These are phyloP conservation scores for Montipora sp. DNA, from an alignment of 64 coral and sea anemone species.

Conservation along the genomic window DNA sequence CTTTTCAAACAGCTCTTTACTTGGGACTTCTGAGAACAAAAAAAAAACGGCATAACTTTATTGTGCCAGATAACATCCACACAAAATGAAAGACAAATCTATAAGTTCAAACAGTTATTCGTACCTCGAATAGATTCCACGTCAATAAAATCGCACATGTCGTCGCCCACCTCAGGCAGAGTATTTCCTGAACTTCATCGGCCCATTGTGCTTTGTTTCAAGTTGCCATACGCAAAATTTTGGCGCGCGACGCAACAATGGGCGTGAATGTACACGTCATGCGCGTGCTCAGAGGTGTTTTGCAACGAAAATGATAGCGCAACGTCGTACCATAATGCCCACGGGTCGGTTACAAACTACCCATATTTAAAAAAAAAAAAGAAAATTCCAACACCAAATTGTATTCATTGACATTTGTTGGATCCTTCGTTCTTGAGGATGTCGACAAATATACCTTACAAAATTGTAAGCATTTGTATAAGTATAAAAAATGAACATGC, in stretches of 20 bases:
- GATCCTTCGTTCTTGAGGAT: no score
- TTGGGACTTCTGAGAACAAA: conserved; percentile 14
- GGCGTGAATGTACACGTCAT: conserved; percentile 1
- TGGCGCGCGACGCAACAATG: conserved; percentile 13
- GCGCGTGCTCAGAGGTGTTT: background rate
- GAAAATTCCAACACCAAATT: no score
- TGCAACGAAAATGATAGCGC: background rate
- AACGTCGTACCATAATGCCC: no score
- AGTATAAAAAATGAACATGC: no score
- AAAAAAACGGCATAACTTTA: background rate
- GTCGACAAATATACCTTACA: no score
- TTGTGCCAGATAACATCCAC: background rate
- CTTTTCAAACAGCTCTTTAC: conserved; percentile 52
- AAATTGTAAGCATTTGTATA: no score
- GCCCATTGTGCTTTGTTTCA: background rate
- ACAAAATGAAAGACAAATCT: background rate
- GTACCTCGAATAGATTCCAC: background rate
- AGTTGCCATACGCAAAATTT: background rate
- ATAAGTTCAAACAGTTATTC: background rate
- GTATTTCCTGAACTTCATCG: background rate
- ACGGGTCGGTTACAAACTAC: no score
- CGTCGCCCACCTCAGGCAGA: background rate
- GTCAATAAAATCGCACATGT: background rate
- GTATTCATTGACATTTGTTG: no score
- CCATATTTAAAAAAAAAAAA: no score